These are phyloP conservation scores for Staurois parvus DNA, from an alignment of 2,797 vertebrate genomes.

Conservation along the genomic window DNA sequence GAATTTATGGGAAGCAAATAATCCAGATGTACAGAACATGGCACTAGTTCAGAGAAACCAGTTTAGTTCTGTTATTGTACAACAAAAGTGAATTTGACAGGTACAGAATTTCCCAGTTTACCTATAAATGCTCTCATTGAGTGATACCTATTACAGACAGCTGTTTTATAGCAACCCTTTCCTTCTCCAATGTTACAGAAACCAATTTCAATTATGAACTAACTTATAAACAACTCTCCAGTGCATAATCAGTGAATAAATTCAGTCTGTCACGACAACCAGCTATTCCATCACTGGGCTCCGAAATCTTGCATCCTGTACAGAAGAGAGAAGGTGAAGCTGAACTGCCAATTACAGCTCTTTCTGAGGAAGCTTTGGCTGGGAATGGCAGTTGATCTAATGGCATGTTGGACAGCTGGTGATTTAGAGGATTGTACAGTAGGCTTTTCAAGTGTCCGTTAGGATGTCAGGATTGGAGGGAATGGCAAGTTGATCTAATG, in stretches of 20 bases:
- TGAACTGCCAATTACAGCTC: too few species aligned
- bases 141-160: background rate
- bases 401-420: too few species aligned
- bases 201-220: background rate
- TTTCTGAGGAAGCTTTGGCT: too few species aligned
- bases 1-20: conserved; percentile 10
- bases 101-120: background rate
- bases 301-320: background rate
- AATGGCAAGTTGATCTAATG: too few species aligned
- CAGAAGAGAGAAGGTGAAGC: background rate
- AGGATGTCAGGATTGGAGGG: too few species aligned
- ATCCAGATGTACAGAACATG: conserved; percentile 14
- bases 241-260: background rate
- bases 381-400: too few species aligned
- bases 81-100: conserved; percentile 28
- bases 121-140: background rate
- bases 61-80: background rate
- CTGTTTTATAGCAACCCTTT: background rate
- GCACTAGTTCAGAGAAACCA: background rate
- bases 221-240: background rate
- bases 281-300: background rate
- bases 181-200: background rate
- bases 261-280: background rate
- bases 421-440: too few species aligned
- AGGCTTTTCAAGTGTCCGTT: too few species aligned